Conservation (phyloP, 2,113 vertebrate species). For the Macroglossus sobrinus region DNA sequence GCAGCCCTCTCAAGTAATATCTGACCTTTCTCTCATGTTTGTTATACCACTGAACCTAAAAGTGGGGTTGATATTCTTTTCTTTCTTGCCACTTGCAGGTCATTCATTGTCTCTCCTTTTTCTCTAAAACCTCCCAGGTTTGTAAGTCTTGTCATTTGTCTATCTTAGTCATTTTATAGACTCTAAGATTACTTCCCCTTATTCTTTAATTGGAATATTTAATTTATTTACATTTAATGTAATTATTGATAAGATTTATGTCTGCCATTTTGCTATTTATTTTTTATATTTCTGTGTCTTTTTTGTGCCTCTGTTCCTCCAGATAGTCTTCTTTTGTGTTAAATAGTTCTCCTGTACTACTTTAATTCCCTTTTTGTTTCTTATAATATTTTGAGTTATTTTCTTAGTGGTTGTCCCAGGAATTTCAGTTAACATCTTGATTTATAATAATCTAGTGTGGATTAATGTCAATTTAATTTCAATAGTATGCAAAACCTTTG, state of each 20-base stretch:
- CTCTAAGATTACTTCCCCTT: background rate
- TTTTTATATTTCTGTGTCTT: background rate
- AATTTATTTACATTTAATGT: background rate
- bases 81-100: background rate
- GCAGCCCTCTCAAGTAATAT: background rate
- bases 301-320: background rate
- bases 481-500: background rate
- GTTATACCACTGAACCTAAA: background rate
- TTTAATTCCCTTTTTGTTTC: background rate
- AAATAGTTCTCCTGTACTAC: background rate
- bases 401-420: background rate
- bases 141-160: background rate
- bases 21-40: background rate
- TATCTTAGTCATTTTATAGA: background rate
- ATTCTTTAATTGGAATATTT: constrained; percentile 14
- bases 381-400: background rate
- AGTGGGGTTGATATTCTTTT: background rate
- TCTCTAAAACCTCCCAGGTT: background rate
- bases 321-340: background rate
- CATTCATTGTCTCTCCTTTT: background rate
- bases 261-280: background rate
- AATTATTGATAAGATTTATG: background rate
- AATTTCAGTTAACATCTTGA: background rate
- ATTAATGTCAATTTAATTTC: background rate
- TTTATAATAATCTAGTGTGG: background rate